Evolutionary conservation across 1,140 invertebrate genomes (phyloP), one percentile per base, ranked within the genome.

Genomic region (Trachymyrmex cornetzi): DNA sequence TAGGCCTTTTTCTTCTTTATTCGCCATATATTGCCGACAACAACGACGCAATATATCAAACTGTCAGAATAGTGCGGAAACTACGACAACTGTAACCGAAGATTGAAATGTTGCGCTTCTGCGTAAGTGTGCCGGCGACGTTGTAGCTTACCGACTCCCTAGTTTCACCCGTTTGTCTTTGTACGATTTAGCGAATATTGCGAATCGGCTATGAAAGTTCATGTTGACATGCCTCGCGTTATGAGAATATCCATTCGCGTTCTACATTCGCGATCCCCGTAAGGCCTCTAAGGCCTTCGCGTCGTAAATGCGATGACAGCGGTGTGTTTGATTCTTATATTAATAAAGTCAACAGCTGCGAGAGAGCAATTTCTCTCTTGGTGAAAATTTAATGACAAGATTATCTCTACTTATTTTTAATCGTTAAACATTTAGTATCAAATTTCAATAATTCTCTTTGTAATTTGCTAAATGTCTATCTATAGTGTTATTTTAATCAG

Each of bases 161-260:
- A 50, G 55, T 61, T 50, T 84, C 80, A 61, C 14, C 27, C n/a
- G 44, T 84, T 84, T 84, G 80, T 75, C 80, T 84, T 75, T 61
- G 69, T 34, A 34, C 55, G 24, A 74, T 75, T 57, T 34, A 74
- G 44, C 53, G 67, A 82, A 82, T 82, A 82, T 82, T 27, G 80
- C 16, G 38, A 5, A 74, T 82, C 38, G 69, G 19, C 69, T 48
- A 75, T 75, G 69, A 75, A 75, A 84, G 69, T 75, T 74, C 38
- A 34, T 59, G 55, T 82, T 74, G 80, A 82, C 80, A 75, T 59
- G 44, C 19, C 80, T 75, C 24, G 55, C 30, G 7, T 44, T 44
- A 44, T 44, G 38, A 44, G n/a, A 74, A 75, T 63, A 75, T 63
- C 34, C 55, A 74, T 74, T 14, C 44, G 80, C 55, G 80, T 82